Evolutionary conservation across 92 coral and sea anemone genomes (phyloP).

Genomic region (Zoanthus solanderi): DNA sequence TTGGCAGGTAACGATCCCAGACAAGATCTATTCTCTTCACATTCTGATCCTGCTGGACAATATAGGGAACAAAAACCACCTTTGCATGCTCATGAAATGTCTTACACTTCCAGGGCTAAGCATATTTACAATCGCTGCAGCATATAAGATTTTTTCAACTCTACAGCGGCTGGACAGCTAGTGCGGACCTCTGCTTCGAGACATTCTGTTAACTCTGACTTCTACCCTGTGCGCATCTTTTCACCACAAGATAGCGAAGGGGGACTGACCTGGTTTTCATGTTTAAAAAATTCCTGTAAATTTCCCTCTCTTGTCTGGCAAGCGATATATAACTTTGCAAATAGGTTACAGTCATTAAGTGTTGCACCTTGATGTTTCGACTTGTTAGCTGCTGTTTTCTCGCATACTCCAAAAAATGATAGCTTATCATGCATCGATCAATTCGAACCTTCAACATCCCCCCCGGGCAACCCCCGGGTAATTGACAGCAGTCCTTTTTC

Average conservation of each 20-base stretch:
- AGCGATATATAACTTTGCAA: not conserved
- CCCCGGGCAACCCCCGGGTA: too few species aligned
- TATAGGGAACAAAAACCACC: not conserved
- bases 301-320: not conserved
- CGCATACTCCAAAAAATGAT: too few species aligned
- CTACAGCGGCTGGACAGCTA: too few species aligned
- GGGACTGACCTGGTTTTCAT: not conserved
- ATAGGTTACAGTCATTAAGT: not conserved
- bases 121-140: not conserved
- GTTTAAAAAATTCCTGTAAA: not conserved
- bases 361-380: too few species aligned
- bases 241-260: not conserved
- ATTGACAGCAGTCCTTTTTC: too few species aligned
- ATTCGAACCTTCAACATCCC: too few species aligned
- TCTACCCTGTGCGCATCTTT: not conserved
- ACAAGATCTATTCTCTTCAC: not conserved
- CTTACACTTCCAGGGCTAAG: not conserved
- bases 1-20: not conserved
- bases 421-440: too few species aligned
- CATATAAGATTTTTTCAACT: not conserved
- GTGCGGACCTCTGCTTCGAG: not conserved
- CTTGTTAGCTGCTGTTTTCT: too few species aligned
- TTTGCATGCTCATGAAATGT: not conserved
- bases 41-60: not conserved
- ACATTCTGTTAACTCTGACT: not conserved